These are phyloP conservation scores for Willisornis vidua DNA, from an alignment of 2,113 vertebrate species.

Conservation along the genomic window DNA sequence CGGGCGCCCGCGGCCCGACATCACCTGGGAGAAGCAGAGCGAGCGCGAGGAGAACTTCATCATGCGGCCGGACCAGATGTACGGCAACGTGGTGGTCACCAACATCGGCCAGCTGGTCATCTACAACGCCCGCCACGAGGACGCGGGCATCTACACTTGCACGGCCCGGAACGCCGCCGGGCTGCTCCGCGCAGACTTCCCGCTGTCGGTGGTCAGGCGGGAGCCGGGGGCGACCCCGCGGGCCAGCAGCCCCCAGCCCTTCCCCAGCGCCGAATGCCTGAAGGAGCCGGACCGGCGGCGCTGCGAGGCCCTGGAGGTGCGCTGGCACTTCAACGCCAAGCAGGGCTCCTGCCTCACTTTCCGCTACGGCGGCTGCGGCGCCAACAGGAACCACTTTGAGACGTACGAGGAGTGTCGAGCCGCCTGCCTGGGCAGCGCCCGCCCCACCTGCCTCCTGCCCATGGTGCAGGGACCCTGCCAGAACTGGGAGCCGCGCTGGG, in stretches of 20 bases:
- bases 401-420: conserved; percentile 90
- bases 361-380: conserved; percentile 80
- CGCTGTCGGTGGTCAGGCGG: conserved; percentile 84
- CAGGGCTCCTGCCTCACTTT: conserved; percentile 86
- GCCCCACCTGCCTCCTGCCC: conserved; percentile 84
- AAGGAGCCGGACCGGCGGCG: conserved; percentile 77
- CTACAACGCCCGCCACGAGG: conserved; percentile 89
- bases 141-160: conserved; percentile 93
- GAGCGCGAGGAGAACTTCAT: conserved; percentile 84
- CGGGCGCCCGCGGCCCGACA: conserved; percentile 85
- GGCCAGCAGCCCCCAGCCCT: conserved; percentile 26
- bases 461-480: conserved; percentile 93
- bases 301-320: conserved; percentile 81
- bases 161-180: conserved; percentile 86
- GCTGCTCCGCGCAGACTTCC: conserved; percentile 88
- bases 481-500: conserved; percentile 90
- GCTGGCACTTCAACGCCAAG: conserved; percentile 88
- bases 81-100: conserved; percentile 94
- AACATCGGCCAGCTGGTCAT: conserved; percentile 96
- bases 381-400: conserved; percentile 86
- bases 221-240: conserved; percentile 64
- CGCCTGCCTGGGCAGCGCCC: conserved; percentile 80
- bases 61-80: conserved; percentile 97
- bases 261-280: conserved; percentile 85
- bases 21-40: conserved; percentile 96